phyloP scores from a whole-genome alignment of 2,797 vertebrate species.

The Trachops cirrhosus region DNA sequence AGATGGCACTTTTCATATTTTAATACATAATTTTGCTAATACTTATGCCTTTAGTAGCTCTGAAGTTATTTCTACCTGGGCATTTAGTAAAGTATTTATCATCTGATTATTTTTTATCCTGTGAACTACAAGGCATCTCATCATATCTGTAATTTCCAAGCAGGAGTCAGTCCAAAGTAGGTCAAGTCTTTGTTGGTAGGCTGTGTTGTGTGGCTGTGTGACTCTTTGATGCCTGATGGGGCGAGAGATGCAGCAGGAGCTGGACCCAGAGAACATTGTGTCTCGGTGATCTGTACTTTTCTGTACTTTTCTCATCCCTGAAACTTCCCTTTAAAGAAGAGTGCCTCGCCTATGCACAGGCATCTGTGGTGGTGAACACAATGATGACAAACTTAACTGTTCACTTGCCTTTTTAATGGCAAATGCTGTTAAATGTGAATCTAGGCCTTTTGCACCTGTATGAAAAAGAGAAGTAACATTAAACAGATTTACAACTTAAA shows the following conservation, averaged over 20 bases:
- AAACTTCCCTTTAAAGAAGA: conserved; percentile 9
- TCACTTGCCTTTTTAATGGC: background rate
- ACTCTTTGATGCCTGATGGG: background rate
- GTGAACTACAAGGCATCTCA: background rate
- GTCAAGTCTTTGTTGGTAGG: background rate
- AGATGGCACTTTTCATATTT: background rate
- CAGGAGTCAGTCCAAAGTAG: background rate
- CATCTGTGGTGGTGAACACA: background rate
- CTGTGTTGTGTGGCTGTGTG: background rate
- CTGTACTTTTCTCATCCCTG: background rate
- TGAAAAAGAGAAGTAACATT: background rate
- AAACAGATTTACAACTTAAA: background rate
- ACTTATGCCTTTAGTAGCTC: background rate
- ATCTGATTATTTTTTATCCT: background rate
- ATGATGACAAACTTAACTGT: background rate
- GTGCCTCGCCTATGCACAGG: background rate
- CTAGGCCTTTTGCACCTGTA: background rate
- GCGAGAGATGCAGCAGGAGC: background rate
- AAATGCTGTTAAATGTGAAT: background rate
- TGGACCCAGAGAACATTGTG: background rate
- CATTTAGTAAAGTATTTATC: conserved; percentile 26
- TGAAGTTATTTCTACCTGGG: background rate
- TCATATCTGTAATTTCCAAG: background rate
- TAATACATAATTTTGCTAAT: conserved; percentile 8
- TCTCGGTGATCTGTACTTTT: background rate